phyloP scores from a whole-genome alignment of 1,140 invertebrate species.

The Scaptomyza hsui region DNA sequence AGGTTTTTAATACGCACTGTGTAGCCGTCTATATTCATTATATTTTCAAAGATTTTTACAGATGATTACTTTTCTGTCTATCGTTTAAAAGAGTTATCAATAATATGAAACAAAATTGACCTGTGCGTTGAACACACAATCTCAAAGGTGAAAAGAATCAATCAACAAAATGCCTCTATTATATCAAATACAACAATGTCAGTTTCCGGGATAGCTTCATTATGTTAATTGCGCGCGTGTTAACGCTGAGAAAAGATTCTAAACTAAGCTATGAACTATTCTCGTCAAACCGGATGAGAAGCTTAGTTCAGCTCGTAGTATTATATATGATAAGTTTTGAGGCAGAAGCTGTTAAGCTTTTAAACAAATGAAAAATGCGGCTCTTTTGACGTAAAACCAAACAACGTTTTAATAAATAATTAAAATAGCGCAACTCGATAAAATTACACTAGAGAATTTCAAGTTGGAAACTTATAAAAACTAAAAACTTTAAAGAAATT shows the following conservation, averaged over 20 bases:
- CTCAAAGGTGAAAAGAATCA: no score
- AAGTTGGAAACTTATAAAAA: no score
- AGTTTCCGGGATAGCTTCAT: neutral
- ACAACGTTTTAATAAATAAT: slow-evolving; percentile 25
- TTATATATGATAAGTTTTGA: slow-evolving; percentile 15
- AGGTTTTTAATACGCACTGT: no score
- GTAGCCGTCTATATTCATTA: no score
- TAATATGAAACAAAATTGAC: no score
- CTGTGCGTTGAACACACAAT: no score
- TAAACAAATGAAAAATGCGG: slow-evolving; percentile 28
- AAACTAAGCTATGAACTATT: slow-evolving; percentile 15
- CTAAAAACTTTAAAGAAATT: no score
- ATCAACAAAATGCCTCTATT: neutral
- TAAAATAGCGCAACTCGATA: slow-evolving; percentile 17
- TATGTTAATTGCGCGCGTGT: slow-evolving; percentile 13
- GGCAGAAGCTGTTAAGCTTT: slow-evolving; percentile 51
- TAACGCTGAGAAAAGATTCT: neutral
- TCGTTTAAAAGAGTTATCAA: no score
- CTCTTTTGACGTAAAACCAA: slow-evolving; percentile 9
- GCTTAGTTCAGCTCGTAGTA: neutral
- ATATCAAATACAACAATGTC: neutral
- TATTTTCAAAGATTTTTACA: no score
- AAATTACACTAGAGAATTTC: no score
- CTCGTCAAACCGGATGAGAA: slow-evolving; percentile 43
- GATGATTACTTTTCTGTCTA: no score